A percentile compares a stretch with the other conserved stretches of the same genome.
Conservation (phyloP, 30 jellyfish, hydroid and myxozoan genomes). For the Aurelia sp. region DNA sequence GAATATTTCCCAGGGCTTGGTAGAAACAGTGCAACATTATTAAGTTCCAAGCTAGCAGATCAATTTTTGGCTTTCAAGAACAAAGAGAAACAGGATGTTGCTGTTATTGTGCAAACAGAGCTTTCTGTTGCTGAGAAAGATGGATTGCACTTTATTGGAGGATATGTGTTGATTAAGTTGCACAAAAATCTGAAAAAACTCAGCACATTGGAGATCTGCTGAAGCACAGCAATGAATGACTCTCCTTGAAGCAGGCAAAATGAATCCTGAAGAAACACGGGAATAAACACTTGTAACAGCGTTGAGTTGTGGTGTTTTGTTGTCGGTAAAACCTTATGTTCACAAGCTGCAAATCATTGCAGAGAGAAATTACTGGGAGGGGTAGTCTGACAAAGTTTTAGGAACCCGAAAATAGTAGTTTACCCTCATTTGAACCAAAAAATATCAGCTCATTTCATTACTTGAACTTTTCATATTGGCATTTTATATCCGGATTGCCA, state of each 20-base stretch:
- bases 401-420: too few species aligned
- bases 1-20: conserved; percentile 20
- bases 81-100: not conserved
- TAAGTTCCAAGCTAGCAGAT: conserved; percentile 28
- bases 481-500: too few species aligned
- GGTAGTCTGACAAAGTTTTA: too few species aligned
- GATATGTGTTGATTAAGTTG: not conserved
- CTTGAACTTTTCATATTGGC: too few species aligned
- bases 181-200: not conserved
- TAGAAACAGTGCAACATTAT: conserved; percentile 36
- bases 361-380: too few species aligned
- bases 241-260: conserved; percentile 8
- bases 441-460: too few species aligned
- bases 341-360: too few species aligned
- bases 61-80: conserved; percentile 3
- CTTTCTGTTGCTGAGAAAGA: conserved; percentile 3
- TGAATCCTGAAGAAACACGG: not conserved
- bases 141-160: conserved; percentile 12
- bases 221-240: not conserved
- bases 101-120: not conserved
- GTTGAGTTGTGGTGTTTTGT: too few species aligned
- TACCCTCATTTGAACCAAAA: too few species aligned
- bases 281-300: too few species aligned
- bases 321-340: too few species aligned
- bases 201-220: conserved; percentile 1